Evolutionary conservation across 1,140 invertebrate genomes (phyloP), one percentile per base, ranked within the genome.

Genomic region (Probaryconus sp.): DNA sequence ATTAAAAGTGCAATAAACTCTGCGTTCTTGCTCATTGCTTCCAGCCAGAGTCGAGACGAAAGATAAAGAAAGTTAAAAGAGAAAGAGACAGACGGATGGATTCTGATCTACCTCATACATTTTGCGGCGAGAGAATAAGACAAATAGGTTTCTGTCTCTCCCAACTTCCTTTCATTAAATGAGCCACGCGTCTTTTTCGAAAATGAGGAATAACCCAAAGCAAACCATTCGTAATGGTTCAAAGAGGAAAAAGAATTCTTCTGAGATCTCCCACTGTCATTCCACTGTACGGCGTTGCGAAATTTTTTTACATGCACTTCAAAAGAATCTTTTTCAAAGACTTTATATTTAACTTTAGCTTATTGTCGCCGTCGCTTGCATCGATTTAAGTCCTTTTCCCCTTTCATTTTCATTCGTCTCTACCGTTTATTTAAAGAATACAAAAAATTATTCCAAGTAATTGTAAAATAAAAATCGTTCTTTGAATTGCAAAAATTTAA

Each of bases 71-170:
- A n/a, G n/a, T n/a, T n/a, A n/a, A n/a, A n/a, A n/a, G n/a, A n/a
- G n/a, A n/a, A n/a, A n/a, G n/a, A n/a, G n/a, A n/a, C n/a, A n/a
- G n/a, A n/a, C n/a, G n/a, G 10, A 14, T 35, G 33, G 33, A 11
- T 3, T 11, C 11, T 35, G 33, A 35, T 35, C n/a, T 35, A 7
- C 3, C 33, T 35, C 33, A 14, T 7, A 35, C 33, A 10, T 35
- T 31, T 10, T 35, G 14, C 13, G 14, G 14, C 4, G 10, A 35
- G 14, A 14, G 13, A 35, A 35, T 35, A 14, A 35, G 33, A 35
- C 10, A 14, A 35, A 35, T 35, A 35, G 33, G 28, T 30, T 30
- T 30, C 28, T 30, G 28, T 30, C 28, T 30, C 28, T n/a, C n/a
- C 9, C 9, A 5, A 30, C 3, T 31, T 10, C 30, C 33, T 2